Percentiles rank a stretch among this genome's conserved stretches.
Conservation (phyloP, 2,797 vertebrate genomes). For the Poeciliopsis paucimaculata region DNA sequence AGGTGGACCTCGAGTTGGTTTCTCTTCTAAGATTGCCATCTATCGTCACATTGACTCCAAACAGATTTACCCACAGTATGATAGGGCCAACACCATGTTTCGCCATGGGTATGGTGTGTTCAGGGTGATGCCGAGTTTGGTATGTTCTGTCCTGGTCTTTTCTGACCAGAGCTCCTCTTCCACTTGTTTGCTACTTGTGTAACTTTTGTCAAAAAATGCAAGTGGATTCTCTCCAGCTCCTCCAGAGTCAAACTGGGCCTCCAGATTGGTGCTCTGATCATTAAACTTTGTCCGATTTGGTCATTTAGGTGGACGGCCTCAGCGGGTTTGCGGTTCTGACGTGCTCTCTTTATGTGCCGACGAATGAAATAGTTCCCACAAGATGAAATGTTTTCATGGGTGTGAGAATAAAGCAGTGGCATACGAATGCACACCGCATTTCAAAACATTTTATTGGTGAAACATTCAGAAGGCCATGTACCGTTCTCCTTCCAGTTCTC, state of each 20-base stretch:
- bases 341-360: background rate
- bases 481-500: background rate
- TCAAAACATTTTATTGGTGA: background rate
- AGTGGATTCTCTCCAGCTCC: background rate
- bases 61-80: background rate
- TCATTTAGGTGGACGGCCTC: background rate
- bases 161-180: background rate
- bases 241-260: background rate
- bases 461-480: background rate
- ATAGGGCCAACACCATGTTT: background rate
- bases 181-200: background rate
- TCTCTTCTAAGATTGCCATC: background rate
- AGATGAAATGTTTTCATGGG: background rate
- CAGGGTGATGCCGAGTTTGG: background rate
- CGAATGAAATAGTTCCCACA: background rate
- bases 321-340: background rate
- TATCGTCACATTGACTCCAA: background rate
- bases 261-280: background rate
- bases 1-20: background rate
- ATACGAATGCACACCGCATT: background rate
- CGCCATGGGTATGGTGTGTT: background rate
- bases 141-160: background rate
- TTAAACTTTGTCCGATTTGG: background rate
- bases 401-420: background rate
- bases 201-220: background rate